Evolutionary conservation across 2,113 vertebrate species (phyloP), one percentile per base, ranked within the genome.

Genomic region (Hippotragus niger): DNA sequence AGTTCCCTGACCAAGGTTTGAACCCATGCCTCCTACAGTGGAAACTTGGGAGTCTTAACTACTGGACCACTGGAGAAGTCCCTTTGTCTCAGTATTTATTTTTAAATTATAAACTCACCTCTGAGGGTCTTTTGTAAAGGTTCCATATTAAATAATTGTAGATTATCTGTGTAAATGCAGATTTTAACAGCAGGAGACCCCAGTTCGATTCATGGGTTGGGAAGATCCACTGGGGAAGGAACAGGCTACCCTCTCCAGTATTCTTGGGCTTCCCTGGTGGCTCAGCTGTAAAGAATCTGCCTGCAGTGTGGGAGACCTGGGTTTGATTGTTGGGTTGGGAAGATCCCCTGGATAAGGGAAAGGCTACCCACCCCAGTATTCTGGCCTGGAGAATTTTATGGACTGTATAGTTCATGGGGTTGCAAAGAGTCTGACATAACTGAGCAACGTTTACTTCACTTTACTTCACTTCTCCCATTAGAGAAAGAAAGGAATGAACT

Each of bases 31-130:
- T 76, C 71, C 40, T 76, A 25, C 40, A 43, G 40, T 76, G 23
- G 23, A 43, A 76, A 43, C 40, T 25, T 43, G n/a, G n/a, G 19
- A 43, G 40, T 76, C 71, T 76, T 74, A 43, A 43, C 71, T 43
- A 43, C 23, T 40, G 23, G 40, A 43, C 71, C 6, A 4, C 40
- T 0, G 0, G 71, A 43, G 40, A 76, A 76, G 40, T 76, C 71
- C 71, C 23, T 12, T 3, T 74, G 25, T 76, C 76, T 97, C n/a
- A 71, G 0, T 88, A 43, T 83, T 84, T 96, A 45, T 50, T 83
- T 90, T 93, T 71, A 95, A 85, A 17, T 96, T 55, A 45, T 89
- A 67, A 91, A 16, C 71, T 96, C 33, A 96, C 81, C 76, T 78
- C 21, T 76, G 60, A 16, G 31, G 33, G 19, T 76, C 82, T 27